These are phyloP conservation scores for Acromyrmex heyeri DNA, from an alignment of 1,140 invertebrate genomes.

Conservation along the genomic window DNA sequence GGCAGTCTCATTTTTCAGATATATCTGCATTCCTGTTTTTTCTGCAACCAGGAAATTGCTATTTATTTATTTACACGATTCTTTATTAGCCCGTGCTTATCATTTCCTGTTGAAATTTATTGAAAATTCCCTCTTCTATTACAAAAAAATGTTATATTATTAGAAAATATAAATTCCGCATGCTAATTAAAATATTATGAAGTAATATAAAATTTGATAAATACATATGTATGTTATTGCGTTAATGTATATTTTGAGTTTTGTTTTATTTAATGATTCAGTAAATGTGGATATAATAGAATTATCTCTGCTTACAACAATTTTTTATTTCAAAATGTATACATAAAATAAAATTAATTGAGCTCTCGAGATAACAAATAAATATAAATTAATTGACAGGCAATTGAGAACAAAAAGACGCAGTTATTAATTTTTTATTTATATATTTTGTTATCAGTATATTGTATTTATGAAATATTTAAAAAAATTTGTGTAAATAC, in stretches of 20 bases:
- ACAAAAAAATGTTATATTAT: slow-evolving; percentile 14
- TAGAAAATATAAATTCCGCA: background rate
- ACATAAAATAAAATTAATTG: too few relatives aligned
- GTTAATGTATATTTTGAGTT: background rate
- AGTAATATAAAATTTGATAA: background rate
- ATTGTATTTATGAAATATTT: background rate
- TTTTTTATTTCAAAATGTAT: too few relatives aligned
- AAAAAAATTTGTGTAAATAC: background rate
- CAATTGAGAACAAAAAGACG: too few relatives aligned
- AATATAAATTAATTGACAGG: too few relatives aligned
- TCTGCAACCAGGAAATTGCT: slow-evolving; percentile 1
- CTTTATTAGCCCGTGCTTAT: slow-evolving; percentile 19
- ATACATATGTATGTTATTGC: background rate
- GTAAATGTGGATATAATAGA: background rate
- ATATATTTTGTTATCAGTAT: background rate
- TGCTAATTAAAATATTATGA: slow-evolving; percentile 15
- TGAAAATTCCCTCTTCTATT: slow-evolving; percentile 6
- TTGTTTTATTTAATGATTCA: background rate
- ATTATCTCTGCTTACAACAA: background rate
- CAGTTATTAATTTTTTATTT: background rate
- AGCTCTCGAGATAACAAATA: too few relatives aligned
- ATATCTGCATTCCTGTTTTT: slow-evolving; percentile 29
- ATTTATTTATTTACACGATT: slow-evolving; percentile 54
- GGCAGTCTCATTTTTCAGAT: slow-evolving; percentile 39
- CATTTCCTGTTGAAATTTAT: background rate